phyloP scores from a whole-genome alignment of 2,797 vertebrate genomes.

The Saguinus oedipus region DNA sequence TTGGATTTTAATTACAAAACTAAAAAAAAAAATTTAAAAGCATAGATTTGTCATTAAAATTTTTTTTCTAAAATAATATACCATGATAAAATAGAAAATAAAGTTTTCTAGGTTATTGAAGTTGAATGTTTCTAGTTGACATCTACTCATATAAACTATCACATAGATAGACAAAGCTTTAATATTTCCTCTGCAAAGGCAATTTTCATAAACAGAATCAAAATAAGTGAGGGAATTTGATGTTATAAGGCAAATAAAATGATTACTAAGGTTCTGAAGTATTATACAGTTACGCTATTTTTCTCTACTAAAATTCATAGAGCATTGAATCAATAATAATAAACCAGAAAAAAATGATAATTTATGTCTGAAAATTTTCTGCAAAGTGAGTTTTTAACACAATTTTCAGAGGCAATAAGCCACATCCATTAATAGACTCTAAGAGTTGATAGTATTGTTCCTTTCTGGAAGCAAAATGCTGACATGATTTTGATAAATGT shows the following conservation, averaged over 20 bases:
- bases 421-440: conserved; percentile 27
- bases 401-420: conserved; percentile 35
- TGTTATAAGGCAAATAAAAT: conserved; percentile 41
- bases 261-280: conserved; percentile 6
- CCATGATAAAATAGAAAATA: conserved; percentile 50
- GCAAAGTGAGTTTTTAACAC: conserved; percentile 43
- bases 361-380: conserved; percentile 59
- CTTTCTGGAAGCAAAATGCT: conserved; percentile 58
- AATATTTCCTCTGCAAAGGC: conserved; percentile 39
- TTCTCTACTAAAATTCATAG: conserved; percentile 29
- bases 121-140: conserved; percentile 33
- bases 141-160: background rate
- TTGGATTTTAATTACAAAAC: conserved; percentile 33
- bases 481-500: conserved; percentile 48
- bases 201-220: conserved; percentile 43
- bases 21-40: conserved; percentile 27
- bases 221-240: conserved; percentile 9
- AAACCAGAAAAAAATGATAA: background rate
- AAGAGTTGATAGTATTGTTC: conserved; percentile 43
- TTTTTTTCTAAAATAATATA: background rate
- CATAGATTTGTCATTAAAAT: background rate
- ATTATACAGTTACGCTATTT: conserved; percentile 3
- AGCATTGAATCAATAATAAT: conserved; percentile 9
- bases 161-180: background rate
- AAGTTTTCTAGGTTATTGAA: conserved; percentile 30